These are phyloP conservation scores for Lutjanus erythropterus DNA, from an alignment of 2,113 vertebrate species.

Conservation along the genomic window DNA sequence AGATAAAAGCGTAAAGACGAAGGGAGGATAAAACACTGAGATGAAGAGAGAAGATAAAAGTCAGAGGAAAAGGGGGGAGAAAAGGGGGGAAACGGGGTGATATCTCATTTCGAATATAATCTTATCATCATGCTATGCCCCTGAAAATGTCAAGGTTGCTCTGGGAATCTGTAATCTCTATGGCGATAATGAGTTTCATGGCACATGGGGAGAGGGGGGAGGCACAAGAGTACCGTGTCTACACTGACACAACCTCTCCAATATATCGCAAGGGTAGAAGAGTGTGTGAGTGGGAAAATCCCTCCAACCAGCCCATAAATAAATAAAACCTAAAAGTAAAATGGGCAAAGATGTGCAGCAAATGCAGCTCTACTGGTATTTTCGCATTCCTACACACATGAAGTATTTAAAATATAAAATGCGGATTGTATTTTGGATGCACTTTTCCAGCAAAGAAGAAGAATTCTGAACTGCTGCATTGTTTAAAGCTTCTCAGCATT, in stretches of 20 bases:
- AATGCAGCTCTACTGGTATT: neutral
- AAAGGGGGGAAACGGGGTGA: neutral
- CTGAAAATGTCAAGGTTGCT: conserved; percentile 74
- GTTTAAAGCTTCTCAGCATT: neutral
- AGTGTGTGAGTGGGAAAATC: conserved; percentile 1
- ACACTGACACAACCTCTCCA: conserved; percentile 24
- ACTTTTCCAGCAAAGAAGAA: neutral
- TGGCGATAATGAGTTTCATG: conserved; percentile 62
- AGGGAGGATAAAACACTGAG: conserved; percentile 31
- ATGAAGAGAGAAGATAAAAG: conserved; percentile 47
- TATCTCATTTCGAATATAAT: conserved; percentile 53
- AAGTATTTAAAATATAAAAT: neutral
- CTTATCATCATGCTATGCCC: conserved; percentile 49
- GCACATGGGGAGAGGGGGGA: conserved; percentile 32
- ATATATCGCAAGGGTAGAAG: neutral
- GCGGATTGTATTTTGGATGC: neutral
- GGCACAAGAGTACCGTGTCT: conserved; percentile 11
- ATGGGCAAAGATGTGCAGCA: neutral
- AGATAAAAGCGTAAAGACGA: conserved; percentile 40
- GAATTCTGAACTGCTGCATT: neutral
- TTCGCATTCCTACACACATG: neutral
- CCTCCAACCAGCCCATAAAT: conserved; percentile 1
- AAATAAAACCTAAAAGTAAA: neutral
- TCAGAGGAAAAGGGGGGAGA: neutral
- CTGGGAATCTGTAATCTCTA: conserved; percentile 60